Evolutionary conservation across 2,888 invertebrate genomes (phyloP).

Genomic region (Unio delphinus): DNA sequence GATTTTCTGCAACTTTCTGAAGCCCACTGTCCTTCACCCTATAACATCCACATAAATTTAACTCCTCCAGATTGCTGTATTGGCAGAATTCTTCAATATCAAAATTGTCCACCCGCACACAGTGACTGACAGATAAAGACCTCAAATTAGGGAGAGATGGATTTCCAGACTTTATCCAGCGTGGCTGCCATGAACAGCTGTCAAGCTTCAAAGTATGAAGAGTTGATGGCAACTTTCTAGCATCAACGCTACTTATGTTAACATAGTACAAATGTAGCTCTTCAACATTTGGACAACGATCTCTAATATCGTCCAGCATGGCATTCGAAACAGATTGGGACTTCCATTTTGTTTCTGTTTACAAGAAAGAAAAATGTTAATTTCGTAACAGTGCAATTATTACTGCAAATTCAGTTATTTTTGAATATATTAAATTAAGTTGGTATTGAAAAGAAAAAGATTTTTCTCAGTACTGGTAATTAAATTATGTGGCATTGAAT

Average conservation of each 20-base stretch:
- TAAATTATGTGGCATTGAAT: too few species aligned
- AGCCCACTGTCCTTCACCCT: slow-evolving; percentile 42
- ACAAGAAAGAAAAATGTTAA: slow-evolving; percentile 4
- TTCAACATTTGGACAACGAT: slow-evolving; percentile 56
- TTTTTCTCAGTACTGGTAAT: too few species aligned
- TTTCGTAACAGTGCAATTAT: neutral
- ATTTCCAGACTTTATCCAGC: slow-evolving; percentile 46
- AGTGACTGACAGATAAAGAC: slow-evolving; percentile 36
- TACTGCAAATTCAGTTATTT: neutral
- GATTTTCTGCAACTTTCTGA: slow-evolving; percentile 32
- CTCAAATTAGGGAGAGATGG: slow-evolving; percentile 38
- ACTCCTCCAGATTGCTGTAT: slow-evolving; percentile 30
- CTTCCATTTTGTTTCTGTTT: slow-evolving; percentile 44
- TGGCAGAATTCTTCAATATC: slow-evolving; percentile 43
- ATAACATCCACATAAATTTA: slow-evolving; percentile 52
- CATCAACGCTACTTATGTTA: slow-evolving; percentile 41
- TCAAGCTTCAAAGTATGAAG: slow-evolving; percentile 39
- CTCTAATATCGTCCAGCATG: slow-evolving; percentile 55
- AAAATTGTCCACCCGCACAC: slow-evolving; percentile 41
- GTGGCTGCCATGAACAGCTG: slow-evolving; percentile 44
- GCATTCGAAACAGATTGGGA: slow-evolving; percentile 55
- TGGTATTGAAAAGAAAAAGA: too few species aligned
- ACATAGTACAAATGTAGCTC: slow-evolving; percentile 43
- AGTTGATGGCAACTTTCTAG: slow-evolving; percentile 38
- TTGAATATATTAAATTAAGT: neutral